Conservation (phyloP, 2,797 vertebrate species). For the Paguma larvata region DNA sequence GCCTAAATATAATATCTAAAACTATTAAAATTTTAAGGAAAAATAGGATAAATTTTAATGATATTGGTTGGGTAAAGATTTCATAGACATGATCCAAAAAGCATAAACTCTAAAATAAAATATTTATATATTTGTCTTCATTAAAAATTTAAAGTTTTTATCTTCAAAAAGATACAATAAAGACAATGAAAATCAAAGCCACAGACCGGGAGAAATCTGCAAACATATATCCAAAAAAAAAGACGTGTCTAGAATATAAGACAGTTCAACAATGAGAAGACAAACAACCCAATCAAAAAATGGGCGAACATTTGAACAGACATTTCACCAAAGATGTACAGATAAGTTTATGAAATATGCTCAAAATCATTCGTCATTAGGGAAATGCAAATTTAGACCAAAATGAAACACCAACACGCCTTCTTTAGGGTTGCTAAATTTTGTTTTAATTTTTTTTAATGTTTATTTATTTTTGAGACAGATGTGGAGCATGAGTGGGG, state of each 20-base stretch:
- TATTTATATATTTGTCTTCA: not conserved
- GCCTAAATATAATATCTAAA: not conserved
- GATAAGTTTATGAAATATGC: not conserved
- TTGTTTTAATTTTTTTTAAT: too few species aligned
- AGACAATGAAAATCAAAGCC: not conserved
- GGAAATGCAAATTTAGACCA: not conserved
- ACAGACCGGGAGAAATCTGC: not conserved
- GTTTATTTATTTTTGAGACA: too few species aligned
- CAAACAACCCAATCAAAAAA: not conserved
- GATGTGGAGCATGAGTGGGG: too few species aligned
- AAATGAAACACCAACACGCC: not conserved
- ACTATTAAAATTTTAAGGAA: constrained; percentile 2
- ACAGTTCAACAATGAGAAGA: not conserved
- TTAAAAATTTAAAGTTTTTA: not conserved
- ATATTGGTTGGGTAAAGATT: not conserved
- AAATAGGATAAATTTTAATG: not conserved
- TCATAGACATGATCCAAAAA: not conserved
- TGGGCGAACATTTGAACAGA: not conserved
- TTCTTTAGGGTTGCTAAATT: not conserved
- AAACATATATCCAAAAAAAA: not conserved
- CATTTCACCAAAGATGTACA: not conserved
- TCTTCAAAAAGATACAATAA: not conserved
- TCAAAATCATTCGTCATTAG: not conserved
- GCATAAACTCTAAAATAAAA: not conserved
- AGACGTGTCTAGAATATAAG: not conserved